Conservation (phyloP, 2,113 vertebrate genomes). For the Rutilus rutilus region DNA sequence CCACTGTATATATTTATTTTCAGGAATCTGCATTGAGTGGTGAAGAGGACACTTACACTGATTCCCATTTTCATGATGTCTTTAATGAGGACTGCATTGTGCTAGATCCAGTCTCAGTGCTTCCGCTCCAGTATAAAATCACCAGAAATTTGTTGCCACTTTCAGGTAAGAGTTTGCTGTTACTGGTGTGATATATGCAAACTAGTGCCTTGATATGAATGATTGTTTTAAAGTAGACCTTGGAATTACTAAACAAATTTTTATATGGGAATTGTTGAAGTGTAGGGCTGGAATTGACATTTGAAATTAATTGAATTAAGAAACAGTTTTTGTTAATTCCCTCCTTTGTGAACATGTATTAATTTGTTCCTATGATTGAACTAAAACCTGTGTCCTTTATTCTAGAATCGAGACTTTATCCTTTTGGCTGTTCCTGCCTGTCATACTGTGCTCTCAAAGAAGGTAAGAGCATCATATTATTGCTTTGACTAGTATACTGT, state of each 20-base stretch:
- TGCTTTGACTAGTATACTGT: neutral
- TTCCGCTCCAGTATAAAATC: constrained; percentile 90
- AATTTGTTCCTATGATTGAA: too few species aligned
- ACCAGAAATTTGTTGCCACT: constrained; percentile 82
- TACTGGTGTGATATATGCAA: neutral
- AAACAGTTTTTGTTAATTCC: too few species aligned
- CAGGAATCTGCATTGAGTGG: constrained; percentile 74
- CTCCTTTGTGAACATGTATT: too few species aligned
- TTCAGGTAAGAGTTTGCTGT: constrained; percentile 71
- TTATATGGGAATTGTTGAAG: too few species aligned
- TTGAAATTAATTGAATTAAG: too few species aligned
- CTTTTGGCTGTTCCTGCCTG: constrained; percentile 86
- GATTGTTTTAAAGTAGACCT: too few species aligned
- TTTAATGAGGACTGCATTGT: constrained; percentile 95
- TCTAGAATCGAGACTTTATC: constrained; percentile 81
- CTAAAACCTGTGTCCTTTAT: constrained; percentile 53
- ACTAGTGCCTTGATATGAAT: neutral
- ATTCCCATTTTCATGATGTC: constrained; percentile 86
- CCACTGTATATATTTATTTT: neutral
- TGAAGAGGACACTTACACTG: constrained; percentile 82
- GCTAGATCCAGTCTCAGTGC: constrained; percentile 82
- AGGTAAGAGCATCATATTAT: constrained; percentile 71
- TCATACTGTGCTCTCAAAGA: constrained; percentile 80
- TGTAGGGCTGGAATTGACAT: too few species aligned
- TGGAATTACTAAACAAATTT: too few species aligned